A percentile compares a stretch with the other conserved stretches of the same genome.
phyloP scores from a whole-genome alignment of 2,888 invertebrate species.

The Diadegma fenestrale region DNA sequence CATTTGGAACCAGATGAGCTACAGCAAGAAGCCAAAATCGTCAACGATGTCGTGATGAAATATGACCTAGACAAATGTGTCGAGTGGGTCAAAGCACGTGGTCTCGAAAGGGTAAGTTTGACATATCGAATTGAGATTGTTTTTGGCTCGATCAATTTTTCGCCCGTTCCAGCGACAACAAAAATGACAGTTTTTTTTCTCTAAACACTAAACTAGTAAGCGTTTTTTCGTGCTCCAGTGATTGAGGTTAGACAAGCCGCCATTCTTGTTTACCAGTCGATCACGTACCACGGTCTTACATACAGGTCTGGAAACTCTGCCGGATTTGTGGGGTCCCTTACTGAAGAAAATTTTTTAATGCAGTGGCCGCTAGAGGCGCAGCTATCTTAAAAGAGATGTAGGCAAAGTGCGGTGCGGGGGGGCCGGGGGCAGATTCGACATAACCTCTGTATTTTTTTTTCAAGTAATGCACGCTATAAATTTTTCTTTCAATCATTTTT shows the following conservation, averaged over 20 bases:
- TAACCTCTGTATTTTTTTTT: too few species aligned
- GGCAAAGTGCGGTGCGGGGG: too few species aligned
- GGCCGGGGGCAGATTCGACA: too few species aligned
- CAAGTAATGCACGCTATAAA: too few species aligned
- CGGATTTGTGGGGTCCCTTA: too few species aligned
- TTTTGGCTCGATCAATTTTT: not conserved
- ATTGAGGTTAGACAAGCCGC: conserved; percentile 57
- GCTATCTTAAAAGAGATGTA: too few species aligned
- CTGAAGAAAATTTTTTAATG: too few species aligned
- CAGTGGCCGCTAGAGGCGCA: too few species aligned
- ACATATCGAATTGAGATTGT: conserved; percentile 32
- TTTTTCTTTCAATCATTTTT: too few species aligned
- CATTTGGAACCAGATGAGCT: not conserved
- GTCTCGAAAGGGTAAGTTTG: conserved; percentile 88
- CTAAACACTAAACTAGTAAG: not conserved
- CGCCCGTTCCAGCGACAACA: not conserved
- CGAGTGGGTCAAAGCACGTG: conserved; percentile 90
- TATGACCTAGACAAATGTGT: conserved; percentile 88
- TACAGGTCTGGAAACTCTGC: too few species aligned
- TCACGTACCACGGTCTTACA: too few species aligned
- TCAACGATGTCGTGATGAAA: conserved; percentile 39
- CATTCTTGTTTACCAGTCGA: conserved; percentile 51
- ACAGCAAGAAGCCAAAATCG: not conserved
- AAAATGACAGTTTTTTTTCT: not conserved
- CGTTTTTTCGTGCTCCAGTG: not conserved